Base-by-base conservation (phyloP, 2,888 invertebrate species). In the Cosmia pyralina region DNA sequence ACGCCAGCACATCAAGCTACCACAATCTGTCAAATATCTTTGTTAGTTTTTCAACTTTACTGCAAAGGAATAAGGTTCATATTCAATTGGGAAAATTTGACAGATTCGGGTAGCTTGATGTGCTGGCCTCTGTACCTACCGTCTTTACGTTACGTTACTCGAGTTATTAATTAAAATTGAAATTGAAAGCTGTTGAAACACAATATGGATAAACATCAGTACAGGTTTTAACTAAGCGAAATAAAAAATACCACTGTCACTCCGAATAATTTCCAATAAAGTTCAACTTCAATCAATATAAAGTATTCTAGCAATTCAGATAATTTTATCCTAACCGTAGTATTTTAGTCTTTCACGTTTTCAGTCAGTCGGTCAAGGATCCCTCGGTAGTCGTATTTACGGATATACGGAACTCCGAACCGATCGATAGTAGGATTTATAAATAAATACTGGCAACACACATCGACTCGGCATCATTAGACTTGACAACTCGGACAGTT, bases 291-390 rank as follows among this genome's bases (percentile, higher is more conserved):
- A 59, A 77, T 53, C 22, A 66, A 66, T 62, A 48, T 48, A 67
- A 44, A 68, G 62, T 60, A 22, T 2, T 13, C 3, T 28, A 22
- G 2, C 58, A 22, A 73, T 84, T 48, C 58, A 15, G 15, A 67
- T 69, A 72, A 75, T 71, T 78, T 66, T 70, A 69, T 53, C 66
- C 46, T 38, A 28, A 34, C 22, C 4, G 53, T 66, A 69, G 57
- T 84, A 75, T 86, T 84, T 81, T 55, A 55, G 73, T 79, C 46
- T 53, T 58, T 15, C 46, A 83, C 82, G 80, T 84, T 86, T 88
- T 85, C 81, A 88, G 67, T 88, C 81, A 87, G 69, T 88, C 85
- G 92, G 90, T 91, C 92, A 92, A 92, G 91, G 91, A 91, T 90
- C 77, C 67, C 59, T 44, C 52, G 52, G 70, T 69, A 63, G 55